Evolutionary conservation across 2,888 invertebrate genomes (phyloP), one percentile per base, ranked within the genome.

Genomic region (Chrysotoxum bicinctum): DNA sequence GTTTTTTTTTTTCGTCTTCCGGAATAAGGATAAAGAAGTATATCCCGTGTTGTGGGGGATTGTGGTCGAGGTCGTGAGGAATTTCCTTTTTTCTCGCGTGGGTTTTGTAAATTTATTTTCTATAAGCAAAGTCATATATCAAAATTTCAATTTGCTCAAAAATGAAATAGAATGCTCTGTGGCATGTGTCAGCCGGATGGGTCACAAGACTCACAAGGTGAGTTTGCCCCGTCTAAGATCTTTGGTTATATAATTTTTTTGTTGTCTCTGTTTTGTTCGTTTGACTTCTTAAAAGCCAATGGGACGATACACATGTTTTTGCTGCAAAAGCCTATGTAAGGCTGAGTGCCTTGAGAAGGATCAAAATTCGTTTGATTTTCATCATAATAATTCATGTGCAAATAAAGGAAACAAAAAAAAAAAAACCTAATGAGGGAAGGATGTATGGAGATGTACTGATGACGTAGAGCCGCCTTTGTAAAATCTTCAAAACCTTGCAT

Each of bases 111-210:
- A 80, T 81, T 81, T 81, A 76, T 81, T 81, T 81, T 81, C 81
- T 76, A 75, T 81, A 76, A 70, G 68, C 81, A 52, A 70, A 70
- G 70, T 70, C 81, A 81, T 81, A 81, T 81, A 81, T 81, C 81
- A 81, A 81, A 81, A 64, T 81, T 81, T 81, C 81, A 76, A 81
- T 81, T 81, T 81, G 62, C 81, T 76, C 56, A 48, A 54, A 81
- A 81, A 45, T 64, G 54, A 56, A 70, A 76, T 37, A 70, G 70
- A 45, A 50, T 54, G 32, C 50, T 50, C 35, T 66, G 16, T 62
- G 62, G 52, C 62, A 69, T 80, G 80, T 75, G 80, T 75, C 80
- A 74, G 80, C 21, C 43, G 37, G 26, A 35, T 58, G 58, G 58
- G 58, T 58, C 58, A 58, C 32, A 54, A 54, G 7, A 30, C 60